Percentiles rank a stretch among this genome's conserved stretches.
phyloP scores from a whole-genome alignment of 1,140 invertebrate species.

The Ips nitidus region DNA sequence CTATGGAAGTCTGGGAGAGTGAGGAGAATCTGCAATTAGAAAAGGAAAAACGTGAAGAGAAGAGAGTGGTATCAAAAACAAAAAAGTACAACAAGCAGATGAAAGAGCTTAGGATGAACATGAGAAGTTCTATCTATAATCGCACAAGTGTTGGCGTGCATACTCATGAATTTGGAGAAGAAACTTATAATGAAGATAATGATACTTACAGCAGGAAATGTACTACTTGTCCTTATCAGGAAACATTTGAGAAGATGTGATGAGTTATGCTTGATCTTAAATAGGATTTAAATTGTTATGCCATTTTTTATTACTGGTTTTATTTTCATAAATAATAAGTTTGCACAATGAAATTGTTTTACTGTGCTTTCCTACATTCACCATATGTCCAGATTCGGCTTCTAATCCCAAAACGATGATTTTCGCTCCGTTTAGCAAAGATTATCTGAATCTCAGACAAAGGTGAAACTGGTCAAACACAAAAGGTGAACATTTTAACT shows the following conservation, averaged over 20 bases:
- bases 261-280: neutral
- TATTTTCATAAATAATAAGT: no score
- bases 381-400: no score
- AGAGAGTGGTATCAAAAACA: slow-evolving; percentile 71
- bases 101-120: slow-evolving; percentile 81
- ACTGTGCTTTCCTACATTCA: no score
- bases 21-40: slow-evolving; percentile 77
- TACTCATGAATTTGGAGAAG: slow-evolving; percentile 76
- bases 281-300: no score
- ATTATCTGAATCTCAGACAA: no score
- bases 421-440: no score
- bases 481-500: no score
- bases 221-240: slow-evolving; percentile 69
- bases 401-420: no score
- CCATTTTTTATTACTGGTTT: no score
- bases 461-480: no score
- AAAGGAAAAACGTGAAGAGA: slow-evolving; percentile 68
- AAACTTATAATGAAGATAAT: slow-evolving; percentile 72
- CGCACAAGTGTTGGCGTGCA: slow-evolving; percentile 68
- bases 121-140: slow-evolving; percentile 75
- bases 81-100: slow-evolving; percentile 88
- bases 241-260: slow-evolving; percentile 92
- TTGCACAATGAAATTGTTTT: no score
- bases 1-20: slow-evolving; percentile 82
- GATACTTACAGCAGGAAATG: slow-evolving; percentile 73